Percentiles rank a stretch among this genome's conserved stretches.
Conservation (phyloP, 2,113 vertebrate genomes). For the Urocolius indicus region DNA sequence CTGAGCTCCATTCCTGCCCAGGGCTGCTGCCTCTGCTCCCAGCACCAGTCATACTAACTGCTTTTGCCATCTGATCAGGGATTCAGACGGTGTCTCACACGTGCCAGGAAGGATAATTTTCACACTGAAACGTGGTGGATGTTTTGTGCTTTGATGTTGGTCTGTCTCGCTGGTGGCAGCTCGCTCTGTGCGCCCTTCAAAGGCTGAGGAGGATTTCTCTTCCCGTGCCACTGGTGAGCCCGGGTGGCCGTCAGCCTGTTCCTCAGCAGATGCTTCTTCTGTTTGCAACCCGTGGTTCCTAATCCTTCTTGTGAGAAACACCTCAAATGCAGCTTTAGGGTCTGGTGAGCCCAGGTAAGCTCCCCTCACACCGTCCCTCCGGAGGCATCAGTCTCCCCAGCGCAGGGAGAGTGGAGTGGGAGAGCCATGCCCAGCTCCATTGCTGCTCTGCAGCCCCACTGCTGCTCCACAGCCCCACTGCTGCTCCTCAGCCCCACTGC, state of each 20-base stretch:
- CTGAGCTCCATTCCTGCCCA: rapidly evolving
- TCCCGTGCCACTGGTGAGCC: not conserved
- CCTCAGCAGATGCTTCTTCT: not conserved
- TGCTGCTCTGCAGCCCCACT: no score
- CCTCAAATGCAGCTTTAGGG: not conserved
- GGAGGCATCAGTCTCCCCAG: no score
- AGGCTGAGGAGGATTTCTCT: not conserved
- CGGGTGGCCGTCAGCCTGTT: not conserved
- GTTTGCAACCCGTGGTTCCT: not conserved
- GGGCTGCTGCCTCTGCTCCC: not conserved
- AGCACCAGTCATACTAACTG: not conserved
- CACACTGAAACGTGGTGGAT: not conserved
- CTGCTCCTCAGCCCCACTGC: no score
- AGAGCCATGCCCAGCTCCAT: no score
- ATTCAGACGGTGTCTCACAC: not conserved
- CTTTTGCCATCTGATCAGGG: not conserved
- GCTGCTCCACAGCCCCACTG: no score
- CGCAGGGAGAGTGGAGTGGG: no score
- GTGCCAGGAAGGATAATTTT: not conserved
- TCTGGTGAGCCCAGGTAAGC: not conserved
- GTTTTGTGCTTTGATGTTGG: not conserved
- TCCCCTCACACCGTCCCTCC: not conserved
- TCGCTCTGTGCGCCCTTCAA: rapidly evolving
- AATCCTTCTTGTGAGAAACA: not conserved
- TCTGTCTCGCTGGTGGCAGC: not conserved